Base-by-base conservation (phyloP, 2,888 invertebrate species). In the Limnephilus auricula region DNA sequence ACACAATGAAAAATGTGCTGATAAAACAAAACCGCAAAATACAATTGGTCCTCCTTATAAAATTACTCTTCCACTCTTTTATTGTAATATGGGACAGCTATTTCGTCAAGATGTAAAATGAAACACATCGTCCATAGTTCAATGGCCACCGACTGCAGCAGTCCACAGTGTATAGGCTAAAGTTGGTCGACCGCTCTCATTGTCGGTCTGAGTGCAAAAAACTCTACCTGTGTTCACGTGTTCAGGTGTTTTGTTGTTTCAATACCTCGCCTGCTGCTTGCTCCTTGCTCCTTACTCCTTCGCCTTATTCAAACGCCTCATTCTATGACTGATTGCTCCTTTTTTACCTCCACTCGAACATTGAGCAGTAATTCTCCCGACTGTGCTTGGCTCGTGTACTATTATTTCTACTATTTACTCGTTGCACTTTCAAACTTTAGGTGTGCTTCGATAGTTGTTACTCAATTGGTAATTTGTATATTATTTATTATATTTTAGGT, bases 241-340 rank as follows among this genome's bases (percentile, higher is more conserved):
- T 84, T 84, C 84, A 84, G 84, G 84, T 40, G 84, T 84, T 84
- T 40, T 84, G 84, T 84, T 84, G 40, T 84, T 84, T 84, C 25
- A 84, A 84, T 84, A 40, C 84, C n/a, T 84, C n/a, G 84, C 12
- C 40, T 84, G 84, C 84, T 84, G 15, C 40, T 80, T 80, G 32
- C 50, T 65, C 50, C 50, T 65, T 65, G 65, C 65, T 65, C 65
- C 65, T n/a, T 65, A 25, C 65, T 65, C 65, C 65, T 65, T 65
- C 25, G 65, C 25, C 65, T 31, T 82, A 82, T 82, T 32, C 80
- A 82, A 82, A 82, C 80, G 80, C 80, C 32, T 82, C 80, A 31
- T 82, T 82, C 32, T 32, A 82, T 65, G 9, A n/a, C 65, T 65
- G 65, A 9, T 65, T 65, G 65, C 65, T 65, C 32, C 13, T 82